Conservation (phyloP, 2,113 vertebrate species). For the Eretmochelys imbricata region DNA sequence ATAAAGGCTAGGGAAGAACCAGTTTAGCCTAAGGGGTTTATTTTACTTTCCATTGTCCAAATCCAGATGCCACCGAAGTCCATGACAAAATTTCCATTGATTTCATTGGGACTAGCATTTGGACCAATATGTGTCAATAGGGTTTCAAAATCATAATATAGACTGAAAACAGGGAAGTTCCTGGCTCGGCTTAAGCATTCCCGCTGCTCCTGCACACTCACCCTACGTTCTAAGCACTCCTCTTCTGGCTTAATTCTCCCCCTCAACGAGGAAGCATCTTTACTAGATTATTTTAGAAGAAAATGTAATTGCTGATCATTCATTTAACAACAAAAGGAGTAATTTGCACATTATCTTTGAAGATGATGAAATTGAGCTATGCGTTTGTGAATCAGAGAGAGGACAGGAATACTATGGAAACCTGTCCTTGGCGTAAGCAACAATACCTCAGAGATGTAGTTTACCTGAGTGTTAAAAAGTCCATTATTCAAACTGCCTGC, state of each 20-base stretch:
- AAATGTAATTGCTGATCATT: slow-evolving; percentile 8
- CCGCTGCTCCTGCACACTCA: background rate
- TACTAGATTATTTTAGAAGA: slow-evolving; percentile 37
- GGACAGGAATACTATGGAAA: slow-evolving; percentile 20
- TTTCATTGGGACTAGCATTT: background rate
- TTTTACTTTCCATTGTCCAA: background rate
- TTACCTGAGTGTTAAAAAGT: background rate
- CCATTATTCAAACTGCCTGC: slow-evolving; percentile 21
- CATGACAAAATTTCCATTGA: background rate
- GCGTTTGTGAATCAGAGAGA: background rate
- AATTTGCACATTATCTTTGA: background rate
- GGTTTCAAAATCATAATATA: background rate
- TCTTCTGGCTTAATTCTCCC: background rate
- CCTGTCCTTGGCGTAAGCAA: background rate
- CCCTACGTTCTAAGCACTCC: background rate
- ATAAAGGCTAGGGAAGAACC: background rate
- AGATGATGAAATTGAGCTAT: background rate
- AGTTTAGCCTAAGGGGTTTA: background rate
- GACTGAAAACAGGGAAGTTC: background rate
- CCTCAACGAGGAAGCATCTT: background rate
- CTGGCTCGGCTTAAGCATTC: background rate
- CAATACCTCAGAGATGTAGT: background rate
- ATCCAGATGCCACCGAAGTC: background rate
- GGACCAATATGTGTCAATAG: background rate
- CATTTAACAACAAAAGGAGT: slow-evolving; percentile 5